Conservation (phyloP, 92 coral and sea anemone species). For the Epizoanthus ramosus region DNA sequence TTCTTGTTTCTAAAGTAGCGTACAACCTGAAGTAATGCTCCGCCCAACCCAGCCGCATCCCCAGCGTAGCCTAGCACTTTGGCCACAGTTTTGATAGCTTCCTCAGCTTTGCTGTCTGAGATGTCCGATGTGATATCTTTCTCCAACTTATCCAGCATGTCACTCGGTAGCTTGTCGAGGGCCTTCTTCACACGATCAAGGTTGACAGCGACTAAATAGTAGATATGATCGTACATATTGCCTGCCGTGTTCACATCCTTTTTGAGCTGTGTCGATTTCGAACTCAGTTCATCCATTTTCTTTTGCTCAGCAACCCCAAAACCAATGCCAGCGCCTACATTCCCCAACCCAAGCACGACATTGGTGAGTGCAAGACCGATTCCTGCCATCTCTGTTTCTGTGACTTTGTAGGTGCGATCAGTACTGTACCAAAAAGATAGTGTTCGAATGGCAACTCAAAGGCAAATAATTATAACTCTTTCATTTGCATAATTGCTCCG, state of each 20-base stretch:
- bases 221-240: slow-evolving; percentile 58
- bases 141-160: slow-evolving; percentile 49
- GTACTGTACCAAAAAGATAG: too few species aligned
- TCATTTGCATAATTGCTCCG: too few species aligned
- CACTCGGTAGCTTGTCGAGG: slow-evolving; percentile 62
- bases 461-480: too few species aligned
- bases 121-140: slow-evolving; percentile 35
- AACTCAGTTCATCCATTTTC: slow-evolving; percentile 47
- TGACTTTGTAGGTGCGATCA: too few species aligned
- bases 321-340: slow-evolving; percentile 56
- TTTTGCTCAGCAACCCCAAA: slow-evolving; percentile 54
- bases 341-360: slow-evolving; percentile 37
- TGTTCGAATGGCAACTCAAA: too few species aligned
- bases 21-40: slow-evolving; percentile 25
- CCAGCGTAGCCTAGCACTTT: slow-evolving; percentile 41
- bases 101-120: slow-evolving; percentile 31
- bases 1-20: slow-evolving; percentile 27
- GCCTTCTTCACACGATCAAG: slow-evolving; percentile 56
- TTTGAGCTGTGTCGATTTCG: slow-evolving; percentile 49
- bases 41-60: neutral
- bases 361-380: slow-evolving; percentile 51
- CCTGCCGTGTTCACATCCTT: slow-evolving; percentile 26
- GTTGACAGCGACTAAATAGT: slow-evolving; percentile 56
- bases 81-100: slow-evolving; percentile 45
- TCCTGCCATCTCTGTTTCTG: slow-evolving; percentile 34